These are phyloP conservation scores for Picus viridis DNA, from an alignment of 2,797 vertebrate genomes.

Conservation along the genomic window DNA sequence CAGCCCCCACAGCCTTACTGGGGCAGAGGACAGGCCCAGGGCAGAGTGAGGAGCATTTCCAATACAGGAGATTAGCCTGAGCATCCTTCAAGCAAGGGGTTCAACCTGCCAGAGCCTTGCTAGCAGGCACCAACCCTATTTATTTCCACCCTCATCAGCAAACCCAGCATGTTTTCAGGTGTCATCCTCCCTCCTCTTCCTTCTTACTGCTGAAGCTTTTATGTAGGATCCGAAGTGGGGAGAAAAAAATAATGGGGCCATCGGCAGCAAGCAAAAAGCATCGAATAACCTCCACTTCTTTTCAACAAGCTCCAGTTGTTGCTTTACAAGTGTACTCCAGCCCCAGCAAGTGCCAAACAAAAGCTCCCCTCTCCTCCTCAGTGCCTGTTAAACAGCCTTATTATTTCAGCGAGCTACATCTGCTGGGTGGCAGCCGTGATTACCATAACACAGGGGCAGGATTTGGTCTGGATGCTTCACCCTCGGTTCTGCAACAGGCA, in stretches of 20 bases:
- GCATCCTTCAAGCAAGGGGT: background rate
- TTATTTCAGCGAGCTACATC: slow-evolving; percentile 61
- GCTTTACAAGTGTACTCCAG: slow-evolving; percentile 77
- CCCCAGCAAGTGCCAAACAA: slow-evolving; percentile 75
- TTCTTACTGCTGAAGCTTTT: background rate
- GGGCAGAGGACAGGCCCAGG: background rate
- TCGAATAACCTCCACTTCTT: slow-evolving; percentile 72
- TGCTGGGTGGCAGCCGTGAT: slow-evolving; percentile 65
- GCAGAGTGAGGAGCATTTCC: background rate
- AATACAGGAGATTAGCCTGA: background rate
- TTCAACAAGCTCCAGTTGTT: slow-evolving; percentile 67
- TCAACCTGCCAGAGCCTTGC: background rate
- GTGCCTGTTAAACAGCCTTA: slow-evolving; percentile 56
- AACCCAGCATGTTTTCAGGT: background rate
- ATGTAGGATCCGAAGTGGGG: background rate
- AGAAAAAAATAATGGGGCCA: background rate
- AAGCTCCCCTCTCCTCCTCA: slow-evolving; percentile 60
- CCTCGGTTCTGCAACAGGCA: background rate
- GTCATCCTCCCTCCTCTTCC: background rate
- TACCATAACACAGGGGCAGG: slow-evolving; percentile 75
- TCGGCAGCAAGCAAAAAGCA: slow-evolving; percentile 28
- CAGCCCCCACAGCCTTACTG: background rate
- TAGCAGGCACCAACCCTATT: background rate
- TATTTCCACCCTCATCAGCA: background rate
- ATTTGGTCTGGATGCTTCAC: slow-evolving; percentile 43